Evolutionary conservation across 2,797 vertebrate species (phyloP).

Genomic region (Miichthys miiuy): DNA sequence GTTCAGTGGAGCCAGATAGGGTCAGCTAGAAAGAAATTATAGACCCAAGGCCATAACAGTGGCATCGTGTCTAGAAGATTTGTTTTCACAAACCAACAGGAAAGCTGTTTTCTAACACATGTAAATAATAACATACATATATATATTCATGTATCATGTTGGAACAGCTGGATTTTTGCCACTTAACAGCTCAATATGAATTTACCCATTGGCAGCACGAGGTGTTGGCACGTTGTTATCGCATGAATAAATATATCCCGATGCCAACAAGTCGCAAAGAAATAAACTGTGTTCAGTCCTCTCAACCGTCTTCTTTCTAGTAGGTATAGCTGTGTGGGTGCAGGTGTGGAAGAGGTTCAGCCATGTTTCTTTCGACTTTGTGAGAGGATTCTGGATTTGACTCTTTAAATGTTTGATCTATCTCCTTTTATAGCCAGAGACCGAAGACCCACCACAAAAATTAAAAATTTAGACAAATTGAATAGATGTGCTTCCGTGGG

Average conservation of each 20-base stretch:
- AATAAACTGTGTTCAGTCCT: conserved; percentile 35
- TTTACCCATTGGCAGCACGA: conserved; percentile 1
- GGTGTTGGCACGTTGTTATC: conserved; percentile 6
- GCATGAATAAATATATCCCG: conserved; percentile 22
- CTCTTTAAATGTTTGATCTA: conserved; percentile 32
- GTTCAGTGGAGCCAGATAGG: conserved; percentile 10
- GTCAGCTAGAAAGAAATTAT: background rate
- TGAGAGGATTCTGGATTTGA: conserved; percentile 46
- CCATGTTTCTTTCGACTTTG: conserved; percentile 44
- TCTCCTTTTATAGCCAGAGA: conserved; percentile 13
- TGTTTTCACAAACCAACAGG: conserved; percentile 19
- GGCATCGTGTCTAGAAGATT: conserved; percentile 9
- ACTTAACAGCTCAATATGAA: background rate
- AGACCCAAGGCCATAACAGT: conserved; percentile 8
- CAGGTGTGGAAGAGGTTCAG: conserved; percentile 51
- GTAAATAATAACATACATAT: background rate
- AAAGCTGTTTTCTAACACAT: background rate
- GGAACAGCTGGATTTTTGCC: conserved; percentile 4
- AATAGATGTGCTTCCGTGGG: background rate
- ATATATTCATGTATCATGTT: background rate
- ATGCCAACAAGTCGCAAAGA: conserved; percentile 29
- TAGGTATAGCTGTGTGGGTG: conserved; percentile 46
- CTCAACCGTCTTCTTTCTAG: conserved; percentile 35
- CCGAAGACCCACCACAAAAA: background rate
- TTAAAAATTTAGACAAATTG: conserved; percentile 4